phyloP scores from a whole-genome alignment of 2,888 invertebrate species.

The Dioctria rufipes region DNA sequence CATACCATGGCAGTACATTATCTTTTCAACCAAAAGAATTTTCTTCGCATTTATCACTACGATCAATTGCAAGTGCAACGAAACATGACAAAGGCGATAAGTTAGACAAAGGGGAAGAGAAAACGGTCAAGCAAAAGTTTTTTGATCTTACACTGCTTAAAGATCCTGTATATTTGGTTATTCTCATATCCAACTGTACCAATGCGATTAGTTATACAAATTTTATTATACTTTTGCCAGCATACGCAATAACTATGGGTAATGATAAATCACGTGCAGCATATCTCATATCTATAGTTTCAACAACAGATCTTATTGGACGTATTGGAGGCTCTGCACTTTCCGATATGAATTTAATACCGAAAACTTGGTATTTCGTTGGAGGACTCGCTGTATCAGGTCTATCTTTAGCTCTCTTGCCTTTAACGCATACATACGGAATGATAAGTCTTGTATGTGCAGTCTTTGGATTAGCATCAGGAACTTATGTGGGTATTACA shows the following conservation, averaged over 20 bases:
- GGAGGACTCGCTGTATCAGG: conserved; percentile 85
- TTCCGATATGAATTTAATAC: conserved; percentile 83
- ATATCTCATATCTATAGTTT: conserved; percentile 84
- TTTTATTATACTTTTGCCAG: conserved; percentile 85
- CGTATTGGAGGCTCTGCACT: conserved; percentile 89
- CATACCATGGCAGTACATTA: conserved; percentile 87
- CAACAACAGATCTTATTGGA: conserved; percentile 85
- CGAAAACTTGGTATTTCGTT: conserved; percentile 87
- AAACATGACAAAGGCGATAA: conserved; percentile 65
- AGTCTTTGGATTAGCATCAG: conserved; percentile 86
- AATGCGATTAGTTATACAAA: conserved; percentile 91
- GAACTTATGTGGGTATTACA: conserved; percentile 88
- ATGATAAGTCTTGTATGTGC: conserved; percentile 81
- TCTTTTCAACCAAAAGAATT: conserved; percentile 85
- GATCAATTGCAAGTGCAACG: conserved; percentile 76
- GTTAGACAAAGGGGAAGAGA: conserved; percentile 66
- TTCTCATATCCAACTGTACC: conserved; percentile 87
- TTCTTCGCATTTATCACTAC: conserved; percentile 83
- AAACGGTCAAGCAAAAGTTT: conserved; percentile 74
- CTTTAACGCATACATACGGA: conserved; percentile 78
- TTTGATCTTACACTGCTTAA: conserved; percentile 82
- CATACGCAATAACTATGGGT: conserved; percentile 80
- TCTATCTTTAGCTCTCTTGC: conserved; percentile 80
- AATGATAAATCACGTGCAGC: conserved; percentile 82
- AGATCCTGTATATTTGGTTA: conserved; percentile 86